These are phyloP conservation scores for Misgurnus anguillicaudatus DNA, from an alignment of 2,113 vertebrate species.

Conservation along the genomic window DNA sequence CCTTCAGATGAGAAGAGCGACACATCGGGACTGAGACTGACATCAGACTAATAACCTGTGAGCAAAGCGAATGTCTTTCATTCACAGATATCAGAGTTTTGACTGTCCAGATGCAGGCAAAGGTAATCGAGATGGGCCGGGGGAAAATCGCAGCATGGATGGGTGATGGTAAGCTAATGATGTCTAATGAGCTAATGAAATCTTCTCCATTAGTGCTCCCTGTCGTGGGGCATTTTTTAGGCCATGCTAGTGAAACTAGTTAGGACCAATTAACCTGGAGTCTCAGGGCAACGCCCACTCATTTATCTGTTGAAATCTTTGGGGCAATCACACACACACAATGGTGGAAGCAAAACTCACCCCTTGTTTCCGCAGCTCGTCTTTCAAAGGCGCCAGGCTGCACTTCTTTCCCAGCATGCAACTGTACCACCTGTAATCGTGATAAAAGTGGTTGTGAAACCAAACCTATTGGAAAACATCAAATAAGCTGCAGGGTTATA, in stretches of 20 bases:
- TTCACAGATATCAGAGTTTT: conserved; percentile 44
- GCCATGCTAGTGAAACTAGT: conserved; percentile 31
- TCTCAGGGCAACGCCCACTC: neutral
- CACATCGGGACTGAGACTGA: conserved; percentile 31
- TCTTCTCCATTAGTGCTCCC: conserved; percentile 30
- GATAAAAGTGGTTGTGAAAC: conserved; percentile 44
- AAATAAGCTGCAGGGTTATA: conserved; percentile 42
- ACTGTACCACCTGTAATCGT: conserved; percentile 91
- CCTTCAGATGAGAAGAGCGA: conserved; percentile 43
- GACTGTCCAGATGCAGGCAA: conserved; percentile 13
- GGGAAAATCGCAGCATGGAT: conserved; percentile 9
- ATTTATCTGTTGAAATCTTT: neutral
- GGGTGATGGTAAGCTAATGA: conserved; percentile 53
- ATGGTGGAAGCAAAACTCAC: conserved; percentile 74
- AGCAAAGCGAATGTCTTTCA: conserved; percentile 33
- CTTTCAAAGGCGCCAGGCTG: conserved; percentile 92
- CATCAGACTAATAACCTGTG: conserved; percentile 54
- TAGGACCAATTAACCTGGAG: conserved; percentile 51
- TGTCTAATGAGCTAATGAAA: conserved; percentile 54
- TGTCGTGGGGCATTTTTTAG: conserved; percentile 16
- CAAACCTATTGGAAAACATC: conserved; percentile 49
- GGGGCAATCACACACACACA: neutral
- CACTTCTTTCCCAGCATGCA: conserved; percentile 99
- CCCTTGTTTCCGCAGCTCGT: conserved; percentile 93
- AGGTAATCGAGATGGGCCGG: conserved; percentile 2